Evolutionary conservation across 1,140 invertebrate genomes (phyloP).

Genomic region (Thaumetopoea pityocampa): DNA sequence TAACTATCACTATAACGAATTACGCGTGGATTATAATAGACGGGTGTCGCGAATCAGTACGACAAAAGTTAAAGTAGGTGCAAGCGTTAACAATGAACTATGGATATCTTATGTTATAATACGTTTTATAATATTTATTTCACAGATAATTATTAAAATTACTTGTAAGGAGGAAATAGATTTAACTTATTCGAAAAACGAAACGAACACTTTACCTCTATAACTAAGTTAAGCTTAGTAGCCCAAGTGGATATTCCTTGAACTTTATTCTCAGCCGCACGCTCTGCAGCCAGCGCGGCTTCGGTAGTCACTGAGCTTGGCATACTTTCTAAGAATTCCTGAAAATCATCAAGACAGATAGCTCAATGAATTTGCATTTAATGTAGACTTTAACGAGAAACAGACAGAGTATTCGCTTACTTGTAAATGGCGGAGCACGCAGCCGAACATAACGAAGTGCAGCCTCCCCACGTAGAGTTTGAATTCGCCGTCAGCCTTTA

Average conservation of each 20-base stretch:
- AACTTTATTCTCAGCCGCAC: constrained; percentile 44
- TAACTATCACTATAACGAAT: too few relatives aligned
- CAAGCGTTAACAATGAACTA: too few relatives aligned
- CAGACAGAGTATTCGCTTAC: constrained; percentile 26
- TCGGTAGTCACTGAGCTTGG: constrained; percentile 45
- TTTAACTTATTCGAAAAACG: too few relatives aligned
- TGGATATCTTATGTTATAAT: too few relatives aligned
- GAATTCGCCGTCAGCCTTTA: constrained; percentile 82
- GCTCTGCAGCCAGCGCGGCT: constrained; percentile 49
- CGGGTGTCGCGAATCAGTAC: too few relatives aligned
- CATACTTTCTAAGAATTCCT: constrained; percentile 83
- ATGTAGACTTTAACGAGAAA: background rate
- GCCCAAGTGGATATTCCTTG: constrained; percentile 78
- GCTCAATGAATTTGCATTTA: too few relatives aligned
- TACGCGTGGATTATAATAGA: too few relatives aligned
- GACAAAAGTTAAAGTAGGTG: too few relatives aligned
- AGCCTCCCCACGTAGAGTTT: constrained; percentile 83
- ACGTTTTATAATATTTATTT: too few relatives aligned
- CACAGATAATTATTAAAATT: too few relatives aligned
- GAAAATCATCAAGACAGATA: constrained; percentile 16
- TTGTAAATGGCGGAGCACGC: constrained; percentile 83
- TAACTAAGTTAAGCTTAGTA: constrained; percentile 81
- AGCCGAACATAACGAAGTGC: constrained; percentile 83
- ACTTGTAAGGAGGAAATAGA: too few relatives aligned
- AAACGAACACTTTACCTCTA: constrained; percentile 77